A percentile compares a stretch with the other conserved stretches of the same genome.
phyloP scores from a whole-genome alignment of 1,140 invertebrate species.

The Drosophila tsacasi region DNA sequence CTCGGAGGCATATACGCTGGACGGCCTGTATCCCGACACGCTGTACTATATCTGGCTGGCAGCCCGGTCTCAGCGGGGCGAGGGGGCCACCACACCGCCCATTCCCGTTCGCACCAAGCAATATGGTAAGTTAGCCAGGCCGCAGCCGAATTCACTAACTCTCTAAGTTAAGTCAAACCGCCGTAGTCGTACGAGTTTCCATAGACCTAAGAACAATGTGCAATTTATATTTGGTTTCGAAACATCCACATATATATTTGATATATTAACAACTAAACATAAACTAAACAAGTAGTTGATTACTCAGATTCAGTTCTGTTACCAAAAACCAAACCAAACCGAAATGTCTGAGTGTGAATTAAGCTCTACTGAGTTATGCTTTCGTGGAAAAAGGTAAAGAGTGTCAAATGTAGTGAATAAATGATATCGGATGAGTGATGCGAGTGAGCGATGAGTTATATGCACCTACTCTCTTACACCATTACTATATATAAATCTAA shows the following conservation, averaged over 20 bases:
- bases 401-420: constrained; percentile 20
- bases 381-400: constrained; percentile 52
- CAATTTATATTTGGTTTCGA: constrained; percentile 36
- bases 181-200: constrained; percentile 61
- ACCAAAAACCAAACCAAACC: constrained; percentile 27
- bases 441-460: constrained; percentile 29
- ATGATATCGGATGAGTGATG: constrained; percentile 25
- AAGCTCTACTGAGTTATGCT: constrained; percentile 38
- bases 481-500: constrained; percentile 20
- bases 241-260: constrained; percentile 40
- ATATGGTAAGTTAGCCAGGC: constrained; percentile 91
- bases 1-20: constrained; percentile 94
- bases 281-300: constrained; percentile 61
- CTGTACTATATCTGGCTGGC: constrained; percentile 98
- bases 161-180: constrained; percentile 62
- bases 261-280: constrained; percentile 41
- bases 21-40: constrained; percentile 96
- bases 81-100: constrained; percentile 97
- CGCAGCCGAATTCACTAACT: constrained; percentile 5
- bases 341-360: constrained; percentile 39
- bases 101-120: constrained; percentile 97
- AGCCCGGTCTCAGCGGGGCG: constrained; percentile 95
- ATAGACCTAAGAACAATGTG: constrained; percentile 64
- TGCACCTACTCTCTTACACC: constrained; percentile 35
- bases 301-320: constrained; percentile 56